Evolutionary conservation across 2,113 vertebrate genomes (phyloP).

Genomic region (Chauna torquata): DNA sequence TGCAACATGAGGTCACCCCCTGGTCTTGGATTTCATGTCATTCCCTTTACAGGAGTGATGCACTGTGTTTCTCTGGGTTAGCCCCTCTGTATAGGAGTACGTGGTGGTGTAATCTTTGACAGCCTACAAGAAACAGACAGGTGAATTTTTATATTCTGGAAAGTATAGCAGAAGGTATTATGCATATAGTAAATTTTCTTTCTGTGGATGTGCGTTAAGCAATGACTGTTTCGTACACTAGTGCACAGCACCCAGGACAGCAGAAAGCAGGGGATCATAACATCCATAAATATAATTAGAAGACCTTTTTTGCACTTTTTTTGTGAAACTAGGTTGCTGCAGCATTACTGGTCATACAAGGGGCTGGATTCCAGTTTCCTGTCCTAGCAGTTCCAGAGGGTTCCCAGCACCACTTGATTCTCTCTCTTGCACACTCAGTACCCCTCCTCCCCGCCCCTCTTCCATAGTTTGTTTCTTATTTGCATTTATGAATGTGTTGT

Average conservation of each 20-base stretch:
- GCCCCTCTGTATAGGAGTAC: neutral
- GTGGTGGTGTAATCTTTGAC: neutral
- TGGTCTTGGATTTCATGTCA: conserved; percentile 8
- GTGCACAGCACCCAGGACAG: neutral
- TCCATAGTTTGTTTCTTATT: neutral
- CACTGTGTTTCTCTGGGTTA: neutral
- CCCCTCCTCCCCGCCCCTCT: neutral
- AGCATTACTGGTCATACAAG: neutral
- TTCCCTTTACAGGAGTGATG: neutral
- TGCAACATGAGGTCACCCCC: neutral
- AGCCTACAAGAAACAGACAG: neutral
- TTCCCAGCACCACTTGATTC: neutral
- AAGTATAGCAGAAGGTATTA: neutral
- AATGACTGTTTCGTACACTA: neutral
- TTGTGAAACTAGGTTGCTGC: neutral
- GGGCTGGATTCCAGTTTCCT: neutral
- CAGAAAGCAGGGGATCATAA: neutral
- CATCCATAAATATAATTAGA: neutral
- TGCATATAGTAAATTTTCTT: neutral
- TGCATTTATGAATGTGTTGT: neutral
- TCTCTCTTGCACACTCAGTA: rapidly evolving
- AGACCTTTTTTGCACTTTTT: neutral
- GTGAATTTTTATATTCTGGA: neutral
- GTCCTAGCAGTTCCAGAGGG: neutral
- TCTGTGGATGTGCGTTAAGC: neutral